These are phyloP conservation scores for Mustela nigripes DNA, from an alignment of 2,113 vertebrate species.

Conservation along the genomic window DNA sequence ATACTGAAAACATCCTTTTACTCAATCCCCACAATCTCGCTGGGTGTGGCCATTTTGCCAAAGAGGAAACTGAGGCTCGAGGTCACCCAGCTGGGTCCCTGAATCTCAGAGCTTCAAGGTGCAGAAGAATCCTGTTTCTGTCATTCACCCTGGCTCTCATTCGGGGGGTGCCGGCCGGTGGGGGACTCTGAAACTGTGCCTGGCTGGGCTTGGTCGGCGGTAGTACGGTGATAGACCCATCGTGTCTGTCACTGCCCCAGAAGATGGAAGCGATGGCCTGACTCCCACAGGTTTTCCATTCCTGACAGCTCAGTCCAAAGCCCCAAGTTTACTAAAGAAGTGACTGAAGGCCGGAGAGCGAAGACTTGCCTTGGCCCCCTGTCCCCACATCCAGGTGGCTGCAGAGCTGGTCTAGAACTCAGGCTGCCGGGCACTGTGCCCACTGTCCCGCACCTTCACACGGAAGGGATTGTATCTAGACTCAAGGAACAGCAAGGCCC, in stretches of 20 bases:
- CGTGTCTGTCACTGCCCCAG: background rate
- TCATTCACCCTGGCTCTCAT: background rate
- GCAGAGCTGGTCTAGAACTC: background rate
- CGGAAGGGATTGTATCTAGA: background rate
- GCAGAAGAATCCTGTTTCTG: background rate
- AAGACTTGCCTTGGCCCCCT: background rate
- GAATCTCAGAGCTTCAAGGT: background rate
- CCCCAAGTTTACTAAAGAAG: background rate
- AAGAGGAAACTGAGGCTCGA: background rate
- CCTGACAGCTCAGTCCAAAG: background rate
- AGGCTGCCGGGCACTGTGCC: background rate
- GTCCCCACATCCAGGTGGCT: background rate
- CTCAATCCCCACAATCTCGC: background rate
- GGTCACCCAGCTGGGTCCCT: background rate
- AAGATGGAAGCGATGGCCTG: background rate
- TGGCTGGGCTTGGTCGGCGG: background rate
- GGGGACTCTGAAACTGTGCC: background rate
- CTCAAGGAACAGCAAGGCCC: background rate
- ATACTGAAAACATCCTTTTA: background rate
- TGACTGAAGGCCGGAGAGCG: background rate
- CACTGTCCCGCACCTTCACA: background rate
- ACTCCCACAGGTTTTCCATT: background rate
- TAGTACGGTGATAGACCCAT: background rate
- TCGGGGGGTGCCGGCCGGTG: background rate
- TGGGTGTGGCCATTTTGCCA: background rate